These are phyloP conservation scores for Callopanchax toddi DNA, from an alignment of 2,113 vertebrate genomes.

Conservation along the genomic window DNA sequence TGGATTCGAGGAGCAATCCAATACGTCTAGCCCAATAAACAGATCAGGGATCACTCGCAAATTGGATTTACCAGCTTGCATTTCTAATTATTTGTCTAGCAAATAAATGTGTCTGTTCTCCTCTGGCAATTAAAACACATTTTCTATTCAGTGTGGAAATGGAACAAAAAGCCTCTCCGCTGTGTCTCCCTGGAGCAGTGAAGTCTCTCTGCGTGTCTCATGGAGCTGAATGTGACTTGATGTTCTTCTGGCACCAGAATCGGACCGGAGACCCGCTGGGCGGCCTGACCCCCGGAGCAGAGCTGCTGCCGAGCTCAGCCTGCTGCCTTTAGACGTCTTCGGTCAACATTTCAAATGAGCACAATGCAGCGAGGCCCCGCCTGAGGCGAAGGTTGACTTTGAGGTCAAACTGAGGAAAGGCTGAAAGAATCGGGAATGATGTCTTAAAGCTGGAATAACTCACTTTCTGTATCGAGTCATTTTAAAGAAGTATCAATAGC, in stretches of 20 bases:
- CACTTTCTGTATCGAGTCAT: too few relatives aligned
- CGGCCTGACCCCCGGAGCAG: slow-evolving; percentile 34
- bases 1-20: slow-evolving; percentile 1
- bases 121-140: neutral
- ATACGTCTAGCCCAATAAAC: slow-evolving; percentile 13
- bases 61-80: slow-evolving; percentile 16
- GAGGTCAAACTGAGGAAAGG: slow-evolving; percentile 30
- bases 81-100: neutral
- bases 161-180: neutral
- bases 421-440: slow-evolving; percentile 29
- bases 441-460: slow-evolving; percentile 24
- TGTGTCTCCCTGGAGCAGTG: neutral
- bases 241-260: slow-evolving; percentile 39
- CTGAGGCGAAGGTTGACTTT: slow-evolving; percentile 47
- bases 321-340: slow-evolving; percentile 48
- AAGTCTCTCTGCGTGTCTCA: slow-evolving; percentile 22
- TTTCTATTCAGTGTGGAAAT: slow-evolving; percentile 1
- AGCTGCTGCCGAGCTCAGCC: slow-evolving; percentile 38
- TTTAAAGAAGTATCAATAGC: slow-evolving; percentile 11
- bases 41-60: slow-evolving; percentile 1
- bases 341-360: slow-evolving; percentile 57
- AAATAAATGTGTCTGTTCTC: neutral
- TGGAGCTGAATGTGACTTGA: slow-evolving; percentile 28
- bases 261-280: slow-evolving; percentile 44
- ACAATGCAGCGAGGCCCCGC: slow-evolving; percentile 25